Evolutionary conservation across 1,140 invertebrate genomes (phyloP).

Genomic region (Leptoteleia sp.): DNA sequence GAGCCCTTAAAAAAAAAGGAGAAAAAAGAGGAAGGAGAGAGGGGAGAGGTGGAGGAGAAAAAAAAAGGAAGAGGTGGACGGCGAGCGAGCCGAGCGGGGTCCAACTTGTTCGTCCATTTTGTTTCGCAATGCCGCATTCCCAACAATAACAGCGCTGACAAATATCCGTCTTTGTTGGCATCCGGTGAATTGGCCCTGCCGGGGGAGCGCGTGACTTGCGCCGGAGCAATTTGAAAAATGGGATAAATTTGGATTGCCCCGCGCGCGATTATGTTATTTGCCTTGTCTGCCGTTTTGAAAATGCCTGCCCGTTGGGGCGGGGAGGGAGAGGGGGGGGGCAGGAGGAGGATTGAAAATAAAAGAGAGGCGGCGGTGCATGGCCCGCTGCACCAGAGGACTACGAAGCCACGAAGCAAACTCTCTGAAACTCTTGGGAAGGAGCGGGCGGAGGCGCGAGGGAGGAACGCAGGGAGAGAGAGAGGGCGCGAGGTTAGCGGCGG

Average conservation of each 20-base stretch:
- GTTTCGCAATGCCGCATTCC: conserved; percentile 50
- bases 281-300: conserved; percentile 21
- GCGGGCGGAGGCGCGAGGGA: conserved; percentile 1
- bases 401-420: no score
- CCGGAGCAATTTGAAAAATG: conserved; percentile 56
- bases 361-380: conserved; percentile 20
- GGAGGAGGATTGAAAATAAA: conserved; percentile 38
- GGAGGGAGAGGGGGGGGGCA: no score
- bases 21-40: no score
- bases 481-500: conserved; percentile 25
- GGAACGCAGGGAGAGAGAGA: neutral
- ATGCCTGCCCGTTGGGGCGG: no score
- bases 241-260: conserved; percentile 61
- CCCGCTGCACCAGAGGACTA: conserved; percentile 30
- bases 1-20: no score
- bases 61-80: no score
- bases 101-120: no score
- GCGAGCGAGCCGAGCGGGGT: no score
- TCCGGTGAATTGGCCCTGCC: conserved; percentile 22
- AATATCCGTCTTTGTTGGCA: conserved; percentile 46
- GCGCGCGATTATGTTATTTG: conserved; percentile 31
- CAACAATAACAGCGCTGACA: conserved; percentile 48
- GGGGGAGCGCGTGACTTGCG: conserved; percentile 52
- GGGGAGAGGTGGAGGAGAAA: no score
- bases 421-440: no score